Base-by-base conservation (phyloP, 2,797 vertebrate species). In the Arrhamphus sclerolepis region DNA sequence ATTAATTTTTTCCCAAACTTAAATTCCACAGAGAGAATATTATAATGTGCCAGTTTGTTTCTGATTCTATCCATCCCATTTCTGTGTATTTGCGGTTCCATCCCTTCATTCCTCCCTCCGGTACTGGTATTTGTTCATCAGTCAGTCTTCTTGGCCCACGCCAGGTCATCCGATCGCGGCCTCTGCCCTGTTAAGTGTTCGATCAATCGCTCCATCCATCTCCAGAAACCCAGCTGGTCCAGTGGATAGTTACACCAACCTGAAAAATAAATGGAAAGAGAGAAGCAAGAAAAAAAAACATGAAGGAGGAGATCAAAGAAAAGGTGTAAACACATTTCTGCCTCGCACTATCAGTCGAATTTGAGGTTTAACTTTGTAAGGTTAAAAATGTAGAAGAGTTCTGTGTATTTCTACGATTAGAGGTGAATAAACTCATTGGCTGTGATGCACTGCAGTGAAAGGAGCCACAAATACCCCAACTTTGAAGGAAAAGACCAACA, bases 161-260 rank as follows among this genome's bases (percentile, higher is more conserved):
- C 89, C 86, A 94, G 59, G 81, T 93, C 91, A 17, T 94, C 93
- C 10, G 89, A 89, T 54, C 91, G 89, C 0, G 92, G 92, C 39
- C 69, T 91, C 43, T 85, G 83, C 20, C 93, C 92, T 0, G 90
- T 92, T 46, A 92, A 5, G 9, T 21, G 63, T 62, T 92, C 77
- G n/a, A 93, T 89, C 71, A 92, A 20, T 11, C 44, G 62, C 79
- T 94, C 92, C 85, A 90, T 82, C 56, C 65, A 63, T 34, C 89
- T 83, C 93, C 93, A 93, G 41, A 94, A 93, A 9, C 92, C 89
- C 62, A 94, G 66, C 62, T 66, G 87, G 81, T 93, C 91, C 75
- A 93, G 84, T 0, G 91, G 92, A 44, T 89, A 93, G 86, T 93
- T 93, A 48, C 92, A 88, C 92, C 92, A 93, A 40, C 93, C 92